phyloP scores from a whole-genome alignment of 2,113 vertebrate species.

The Camelus dromedarius region DNA sequence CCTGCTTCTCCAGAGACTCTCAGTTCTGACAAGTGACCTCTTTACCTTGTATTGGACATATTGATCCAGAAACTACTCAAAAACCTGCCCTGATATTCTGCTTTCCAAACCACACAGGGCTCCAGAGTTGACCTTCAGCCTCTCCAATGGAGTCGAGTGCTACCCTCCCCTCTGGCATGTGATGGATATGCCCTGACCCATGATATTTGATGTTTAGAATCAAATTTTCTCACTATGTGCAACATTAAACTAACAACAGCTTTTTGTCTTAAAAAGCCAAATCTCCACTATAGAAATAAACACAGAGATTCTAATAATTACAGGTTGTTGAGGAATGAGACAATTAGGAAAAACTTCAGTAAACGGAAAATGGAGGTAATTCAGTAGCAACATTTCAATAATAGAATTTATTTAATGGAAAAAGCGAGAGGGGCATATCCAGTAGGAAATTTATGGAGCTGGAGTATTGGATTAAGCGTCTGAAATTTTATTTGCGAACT shows the following conservation, averaged over 20 bases:
- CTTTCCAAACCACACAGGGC: conserved; percentile 74
- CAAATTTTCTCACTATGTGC: conserved; percentile 72
- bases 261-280: conserved; percentile 72
- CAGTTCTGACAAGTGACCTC: conserved; percentile 83
- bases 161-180: conserved; percentile 74
- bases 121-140: conserved; percentile 73
- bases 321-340: conserved; percentile 12
- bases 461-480: neutral
- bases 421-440: neutral
- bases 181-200: conserved; percentile 76
- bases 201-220: conserved; percentile 73
- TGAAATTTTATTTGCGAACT: conserved; percentile 4
- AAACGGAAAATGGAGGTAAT: conserved; percentile 35
- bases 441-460: neutral
- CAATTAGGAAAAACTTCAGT: conserved; percentile 30
- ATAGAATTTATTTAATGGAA: neutral
- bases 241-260: conserved; percentile 77
- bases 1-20: conserved; percentile 82
- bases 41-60: conserved; percentile 85
- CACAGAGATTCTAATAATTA: neutral
- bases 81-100: conserved; percentile 73
- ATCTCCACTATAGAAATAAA: conserved; percentile 15
- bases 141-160: conserved; percentile 5
- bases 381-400: neutral
- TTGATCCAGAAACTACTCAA: conserved; percentile 86